phyloP scores from a whole-genome alignment of 1,140 invertebrate species.

The Macrotrachela quadricornifera region DNA sequence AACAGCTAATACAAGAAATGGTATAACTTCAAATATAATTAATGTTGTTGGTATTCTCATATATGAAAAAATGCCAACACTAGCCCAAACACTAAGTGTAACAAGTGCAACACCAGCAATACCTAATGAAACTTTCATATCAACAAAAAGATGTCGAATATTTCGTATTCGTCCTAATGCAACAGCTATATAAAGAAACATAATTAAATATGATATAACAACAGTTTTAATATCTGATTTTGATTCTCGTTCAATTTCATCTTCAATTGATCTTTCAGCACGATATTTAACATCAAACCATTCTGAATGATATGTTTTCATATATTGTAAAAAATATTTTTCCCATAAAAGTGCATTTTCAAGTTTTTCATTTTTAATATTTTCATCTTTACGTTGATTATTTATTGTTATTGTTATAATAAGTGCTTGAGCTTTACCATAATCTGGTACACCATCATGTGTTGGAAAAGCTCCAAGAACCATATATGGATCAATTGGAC shows the following conservation, averaged over 20 bases:
- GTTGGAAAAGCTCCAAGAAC: slow-evolving; percentile 66
- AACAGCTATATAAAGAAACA: slow-evolving; percentile 92
- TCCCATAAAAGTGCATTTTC: slow-evolving; percentile 62
- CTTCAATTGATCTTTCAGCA: slow-evolving; percentile 58
- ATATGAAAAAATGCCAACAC: slow-evolving; percentile 65
- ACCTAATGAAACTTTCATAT: slow-evolving; percentile 61
- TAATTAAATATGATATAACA: slow-evolving; percentile 76
- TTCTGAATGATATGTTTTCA: slow-evolving; percentile 49
- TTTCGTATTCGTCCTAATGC: slow-evolving; percentile 48
- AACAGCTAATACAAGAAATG: slow-evolving; percentile 70
- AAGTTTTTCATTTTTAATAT: slow-evolving; percentile 15
- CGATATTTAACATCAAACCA: slow-evolving; percentile 43
- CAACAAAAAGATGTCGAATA: slow-evolving; percentile 38
- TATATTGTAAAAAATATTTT: slow-evolving; percentile 54
- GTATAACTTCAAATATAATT: slow-evolving; percentile 75
- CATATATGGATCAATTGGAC: slow-evolving; percentile 68
- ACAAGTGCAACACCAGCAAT: slow-evolving; percentile 62
- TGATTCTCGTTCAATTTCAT: slow-evolving; percentile 76
- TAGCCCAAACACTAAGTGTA: slow-evolving; percentile 49
- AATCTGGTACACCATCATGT: slow-evolving; percentile 28
- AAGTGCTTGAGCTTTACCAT: slow-evolving; percentile 56
- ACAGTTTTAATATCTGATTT: slow-evolving; percentile 74
- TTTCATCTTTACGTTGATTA: slow-evolving; percentile 16
- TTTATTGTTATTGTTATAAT: slow-evolving; percentile 72
- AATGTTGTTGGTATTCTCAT: slow-evolving; percentile 51